Base-by-base conservation (phyloP, 2,113 vertebrate genomes). In the Mandrillus leucophaeus region DNA sequence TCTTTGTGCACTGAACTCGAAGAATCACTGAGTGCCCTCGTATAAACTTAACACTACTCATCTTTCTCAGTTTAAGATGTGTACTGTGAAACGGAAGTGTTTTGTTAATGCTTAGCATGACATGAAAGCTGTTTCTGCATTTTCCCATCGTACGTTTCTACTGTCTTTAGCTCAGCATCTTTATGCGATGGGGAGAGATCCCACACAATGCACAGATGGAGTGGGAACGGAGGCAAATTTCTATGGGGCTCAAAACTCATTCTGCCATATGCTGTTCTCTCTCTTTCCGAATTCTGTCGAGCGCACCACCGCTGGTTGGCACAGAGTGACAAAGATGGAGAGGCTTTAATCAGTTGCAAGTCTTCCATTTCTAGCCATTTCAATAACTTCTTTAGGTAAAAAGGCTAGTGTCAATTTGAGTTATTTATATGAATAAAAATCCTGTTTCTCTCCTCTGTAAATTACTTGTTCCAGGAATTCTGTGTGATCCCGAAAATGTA, bases 401-500 rank as follows among this genome's bases (percentile, higher is more conserved):
- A 81, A 95, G 70, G 18, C 30, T 80, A 66, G 40, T n/a, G 32
- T 70, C 80, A 73, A 64, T 73, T 84, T 5, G 66, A 48, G 35
- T 45, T 85, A 86, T 72, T 87, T 78, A 43, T 80, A 52, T 73
- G 8, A 27, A 27, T 55, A 59, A 95, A 52, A 59, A 59, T 35
- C 0, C 4, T 43, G 6, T 70, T 75, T 93, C 68, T 94, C 43
- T 55, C 43, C 22, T 52, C 13, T 72, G 22, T 30, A 83, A 92
- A 95, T 96, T 40, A 85, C 84, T 79, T 88, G 93, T 96, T 93
- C 85, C 45, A 92, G 85, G 27, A 95, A 97, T 94, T 88, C 81
- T 91, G 13, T 61, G 50, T 73, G 72, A 76, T 55, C 45, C 50
- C 32, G 25, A 50, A 93, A 92, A 97, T 73, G 5, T 22, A 76